phyloP scores from a whole-genome alignment of 2,113 vertebrate genomes.

The Pygoscelis adeliae region DNA sequence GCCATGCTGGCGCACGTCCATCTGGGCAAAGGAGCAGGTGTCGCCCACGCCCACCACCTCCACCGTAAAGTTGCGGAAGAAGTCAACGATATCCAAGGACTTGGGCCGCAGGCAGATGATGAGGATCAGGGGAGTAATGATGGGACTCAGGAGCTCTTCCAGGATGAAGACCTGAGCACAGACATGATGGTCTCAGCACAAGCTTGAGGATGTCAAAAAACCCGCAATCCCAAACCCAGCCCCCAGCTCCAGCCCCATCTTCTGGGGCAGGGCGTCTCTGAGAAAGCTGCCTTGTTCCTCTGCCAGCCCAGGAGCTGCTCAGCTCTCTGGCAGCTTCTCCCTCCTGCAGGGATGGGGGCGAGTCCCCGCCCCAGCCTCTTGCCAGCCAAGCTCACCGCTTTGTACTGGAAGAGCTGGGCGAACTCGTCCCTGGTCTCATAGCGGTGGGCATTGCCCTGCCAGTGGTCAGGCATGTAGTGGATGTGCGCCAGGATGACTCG shows the following conservation, averaged over 20 bases:
- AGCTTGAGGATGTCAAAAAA: background rate
- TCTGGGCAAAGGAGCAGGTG: constrained; percentile 98
- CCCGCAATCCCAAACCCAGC: background rate
- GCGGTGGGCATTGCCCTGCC: constrained; percentile 96
- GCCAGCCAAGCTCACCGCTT: constrained; percentile 86
- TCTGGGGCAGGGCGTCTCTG: background rate
- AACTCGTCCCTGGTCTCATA: constrained; percentile 97
- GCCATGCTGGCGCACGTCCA: constrained; percentile 97
- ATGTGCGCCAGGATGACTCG: constrained; percentile 95
- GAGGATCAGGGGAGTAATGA: constrained; percentile 95
- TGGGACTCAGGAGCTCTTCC: constrained; percentile 94
- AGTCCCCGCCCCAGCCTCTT: background rate
- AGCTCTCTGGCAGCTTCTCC: background rate
- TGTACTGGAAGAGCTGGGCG: constrained; percentile 98
- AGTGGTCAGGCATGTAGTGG: constrained; percentile 99
- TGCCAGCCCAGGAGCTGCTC: background rate
- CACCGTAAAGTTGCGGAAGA: constrained; percentile 97
- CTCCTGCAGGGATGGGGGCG: background rate
- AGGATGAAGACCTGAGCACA: constrained; percentile 90
- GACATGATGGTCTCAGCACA: background rate
- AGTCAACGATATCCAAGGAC: constrained; percentile 97
- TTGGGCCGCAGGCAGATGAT: constrained; percentile 94
- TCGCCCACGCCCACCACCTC: constrained; percentile 96
- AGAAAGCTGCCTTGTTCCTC: background rate
- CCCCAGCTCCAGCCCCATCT: background rate